Percentiles rank a stretch among this genome's conserved stretches.
These are phyloP conservation scores for Cryptoprocta ferox DNA, from an alignment of 2,797 vertebrate genomes.

Conservation along the genomic window DNA sequence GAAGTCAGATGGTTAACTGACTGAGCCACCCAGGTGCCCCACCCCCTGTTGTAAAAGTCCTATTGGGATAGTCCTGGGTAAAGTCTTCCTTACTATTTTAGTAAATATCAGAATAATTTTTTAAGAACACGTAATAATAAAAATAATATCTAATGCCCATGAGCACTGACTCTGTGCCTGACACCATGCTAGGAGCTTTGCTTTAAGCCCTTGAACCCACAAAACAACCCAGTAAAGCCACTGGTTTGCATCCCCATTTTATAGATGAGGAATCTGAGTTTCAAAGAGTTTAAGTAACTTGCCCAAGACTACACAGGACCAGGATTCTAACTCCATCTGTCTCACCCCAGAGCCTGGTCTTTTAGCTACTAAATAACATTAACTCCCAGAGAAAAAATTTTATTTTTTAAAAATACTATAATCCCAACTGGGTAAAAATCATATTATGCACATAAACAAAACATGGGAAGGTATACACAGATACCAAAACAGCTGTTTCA, in stretches of 20 bases:
- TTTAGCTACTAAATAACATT: neutral
- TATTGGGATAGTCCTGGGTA: neutral
- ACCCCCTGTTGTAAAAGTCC: neutral
- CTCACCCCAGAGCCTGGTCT: neutral
- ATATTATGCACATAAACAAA: neutral
- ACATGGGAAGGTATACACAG: neutral
- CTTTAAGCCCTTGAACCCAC: neutral
- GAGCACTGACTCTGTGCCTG: neutral
- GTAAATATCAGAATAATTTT: neutral
- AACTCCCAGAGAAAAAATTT: neutral
- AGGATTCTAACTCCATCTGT: neutral
- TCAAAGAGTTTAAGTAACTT: neutral
- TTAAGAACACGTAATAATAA: neutral
- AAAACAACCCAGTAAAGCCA: neutral
- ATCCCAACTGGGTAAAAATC: neutral
- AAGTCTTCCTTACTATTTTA: neutral
- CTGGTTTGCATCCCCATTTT: neutral
- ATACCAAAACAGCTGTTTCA: neutral
- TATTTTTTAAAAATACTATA: neutral
- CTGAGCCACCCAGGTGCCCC: too few species aligned
- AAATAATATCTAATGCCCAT: neutral
- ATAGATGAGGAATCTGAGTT: neutral
- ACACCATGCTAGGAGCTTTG: neutral
- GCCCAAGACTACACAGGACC: neutral
- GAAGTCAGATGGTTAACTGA: too few species aligned